Evolutionary conservation across 2,888 invertebrate species (phyloP).

Genomic region (Cordilura impudica): DNA sequence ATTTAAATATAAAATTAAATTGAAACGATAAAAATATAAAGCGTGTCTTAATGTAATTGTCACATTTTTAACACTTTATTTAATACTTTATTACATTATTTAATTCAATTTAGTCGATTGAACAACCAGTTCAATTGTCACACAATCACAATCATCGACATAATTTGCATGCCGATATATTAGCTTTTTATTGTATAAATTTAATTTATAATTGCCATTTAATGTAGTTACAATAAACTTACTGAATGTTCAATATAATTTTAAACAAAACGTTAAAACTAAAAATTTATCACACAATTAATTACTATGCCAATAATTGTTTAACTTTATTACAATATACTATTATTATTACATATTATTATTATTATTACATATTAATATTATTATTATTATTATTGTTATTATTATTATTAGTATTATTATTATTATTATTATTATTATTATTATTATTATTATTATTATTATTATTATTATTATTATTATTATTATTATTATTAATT

Average conservation of each 20-base stretch:
- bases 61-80: slow-evolving; percentile 54
- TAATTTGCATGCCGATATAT: slow-evolving; percentile 1
- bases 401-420: too few relatives aligned
- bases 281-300: slow-evolving; percentile 1
- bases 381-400: too few relatives aligned
- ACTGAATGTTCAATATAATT: too few relatives aligned
- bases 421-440: too few relatives aligned
- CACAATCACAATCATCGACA: not conserved
- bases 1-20: slow-evolving; percentile 24
- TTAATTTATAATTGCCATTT: slow-evolving; percentile 20
- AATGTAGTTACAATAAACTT: not conserved
- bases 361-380: too few relatives aligned
- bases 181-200: slow-evolving; percentile 10
- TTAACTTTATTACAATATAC: too few relatives aligned
- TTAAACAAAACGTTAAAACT: not conserved
- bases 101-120: not conserved
- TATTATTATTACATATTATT: too few relatives aligned
- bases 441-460: too few relatives aligned
- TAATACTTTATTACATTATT: slow-evolving; percentile 1
- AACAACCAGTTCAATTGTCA: not conserved
- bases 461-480: too few relatives aligned
- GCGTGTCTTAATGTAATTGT: slow-evolving; percentile 53
- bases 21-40: slow-evolving; percentile 42
- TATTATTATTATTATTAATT: too few relatives aligned
- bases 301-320: too few relatives aligned